Evolutionary conservation across 2,797 vertebrate genomes (phyloP).

Genomic region (Okamejei kenojei): DNA sequence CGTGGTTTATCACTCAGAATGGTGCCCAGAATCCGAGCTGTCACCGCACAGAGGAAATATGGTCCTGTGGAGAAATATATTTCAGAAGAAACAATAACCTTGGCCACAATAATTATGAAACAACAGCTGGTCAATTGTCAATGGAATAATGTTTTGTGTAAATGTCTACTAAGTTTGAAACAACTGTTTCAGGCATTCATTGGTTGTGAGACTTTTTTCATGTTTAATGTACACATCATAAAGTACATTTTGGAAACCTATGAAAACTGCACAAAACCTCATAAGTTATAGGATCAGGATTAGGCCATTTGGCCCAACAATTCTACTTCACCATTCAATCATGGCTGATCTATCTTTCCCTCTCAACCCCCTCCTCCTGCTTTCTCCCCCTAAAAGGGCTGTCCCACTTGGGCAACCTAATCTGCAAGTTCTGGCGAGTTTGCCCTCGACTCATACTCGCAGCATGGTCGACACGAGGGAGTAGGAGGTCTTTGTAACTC

Average conservation of each 20-base stretch:
- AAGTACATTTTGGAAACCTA: neutral
- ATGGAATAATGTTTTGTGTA: neutral
- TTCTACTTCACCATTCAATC: too few species aligned
- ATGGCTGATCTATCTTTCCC: too few species aligned
- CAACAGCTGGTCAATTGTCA: neutral
- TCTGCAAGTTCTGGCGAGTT: too few species aligned
- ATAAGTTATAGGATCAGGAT: too few species aligned
- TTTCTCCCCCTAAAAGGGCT: neutral
- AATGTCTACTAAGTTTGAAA: neutral
- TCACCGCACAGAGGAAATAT: neutral
- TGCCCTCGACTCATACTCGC: too few species aligned
- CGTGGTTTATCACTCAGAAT: neutral
- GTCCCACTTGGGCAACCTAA: too few species aligned
- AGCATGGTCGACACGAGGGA: too few species aligned
- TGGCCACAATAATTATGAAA: neutral
- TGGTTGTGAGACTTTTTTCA: neutral
- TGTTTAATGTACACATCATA: neutral
- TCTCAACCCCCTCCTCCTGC: too few species aligned
- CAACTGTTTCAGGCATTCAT: neutral
- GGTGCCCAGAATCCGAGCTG: neutral
- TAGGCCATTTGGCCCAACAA: too few species aligned
- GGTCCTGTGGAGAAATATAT: too few species aligned
- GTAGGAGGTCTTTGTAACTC: too few species aligned
- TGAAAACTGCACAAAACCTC: neutral
- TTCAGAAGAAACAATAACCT: conserved; percentile 21